These are phyloP conservation scores for Periphyllus acericola DNA, from an alignment of 2,888 invertebrate genomes.

Conservation along the genomic window DNA sequence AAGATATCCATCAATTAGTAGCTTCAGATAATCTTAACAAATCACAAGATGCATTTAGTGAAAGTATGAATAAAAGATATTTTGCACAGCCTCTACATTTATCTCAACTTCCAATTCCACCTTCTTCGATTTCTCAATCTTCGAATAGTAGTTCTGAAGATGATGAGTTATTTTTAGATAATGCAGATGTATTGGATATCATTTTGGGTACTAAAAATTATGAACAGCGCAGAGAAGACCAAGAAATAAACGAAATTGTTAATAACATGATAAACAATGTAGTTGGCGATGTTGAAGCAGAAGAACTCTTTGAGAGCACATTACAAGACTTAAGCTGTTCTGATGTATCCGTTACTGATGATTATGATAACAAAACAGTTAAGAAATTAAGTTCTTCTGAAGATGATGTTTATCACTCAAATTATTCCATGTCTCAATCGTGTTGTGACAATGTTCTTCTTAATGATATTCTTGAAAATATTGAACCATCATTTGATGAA, in stretches of 20 bases:
- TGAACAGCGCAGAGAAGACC: constrained; percentile 26
- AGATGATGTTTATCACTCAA: constrained; percentile 9
- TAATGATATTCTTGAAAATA: constrained; percentile 8
- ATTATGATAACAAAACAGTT: constrained; percentile 34
- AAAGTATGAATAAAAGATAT: constrained; percentile 51
- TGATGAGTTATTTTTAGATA: constrained; percentile 55
- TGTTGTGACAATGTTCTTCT: neutral
- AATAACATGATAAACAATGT: constrained; percentile 25
- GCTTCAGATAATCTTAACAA: constrained; percentile 55
- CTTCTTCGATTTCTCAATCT: constrained; percentile 20
- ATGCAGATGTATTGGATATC: constrained; percentile 31
- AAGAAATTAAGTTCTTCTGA: constrained; percentile 9
- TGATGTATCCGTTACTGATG: constrained; percentile 44
- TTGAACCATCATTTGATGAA: constrained; percentile 1
- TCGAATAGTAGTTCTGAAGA: constrained; percentile 57
- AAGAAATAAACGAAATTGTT: constrained; percentile 19
- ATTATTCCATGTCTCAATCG: constrained; percentile 17
- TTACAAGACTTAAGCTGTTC: constrained; percentile 58
- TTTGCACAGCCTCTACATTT: constrained; percentile 23
- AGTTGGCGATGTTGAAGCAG: constrained; percentile 32
- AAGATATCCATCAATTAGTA: constrained; percentile 53
- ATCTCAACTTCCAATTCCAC: constrained; percentile 38
- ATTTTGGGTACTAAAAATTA: constrained; percentile 51
- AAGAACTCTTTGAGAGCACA: constrained; percentile 40
- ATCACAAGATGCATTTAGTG: constrained; percentile 52